Evolutionary conservation across 1,140 invertebrate genomes (phyloP).

Genomic region (Neodiprion lecontei): DNA sequence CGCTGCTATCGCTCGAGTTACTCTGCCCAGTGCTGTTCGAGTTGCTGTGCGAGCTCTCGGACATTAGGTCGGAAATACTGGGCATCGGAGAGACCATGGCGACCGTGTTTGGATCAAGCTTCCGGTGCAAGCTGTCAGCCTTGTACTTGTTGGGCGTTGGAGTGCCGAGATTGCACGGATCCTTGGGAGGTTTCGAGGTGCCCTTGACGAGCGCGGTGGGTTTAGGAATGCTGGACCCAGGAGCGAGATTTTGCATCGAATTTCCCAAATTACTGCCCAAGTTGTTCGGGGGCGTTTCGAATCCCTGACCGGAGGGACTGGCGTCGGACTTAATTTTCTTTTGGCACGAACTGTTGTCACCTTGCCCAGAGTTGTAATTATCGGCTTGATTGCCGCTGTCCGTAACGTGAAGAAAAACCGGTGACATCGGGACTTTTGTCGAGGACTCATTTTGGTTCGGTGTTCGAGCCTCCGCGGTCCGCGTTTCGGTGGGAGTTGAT

Average conservation of each 20-base stretch:
- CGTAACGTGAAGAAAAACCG: background rate
- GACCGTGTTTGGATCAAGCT: slow-evolving; percentile 69
- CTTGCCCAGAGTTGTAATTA: slow-evolving; percentile 17
- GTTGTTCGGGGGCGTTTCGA: background rate
- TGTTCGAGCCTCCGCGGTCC: background rate
- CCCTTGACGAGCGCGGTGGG: slow-evolving; percentile 90
- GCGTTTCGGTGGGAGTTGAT: background rate
- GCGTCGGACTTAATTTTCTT: slow-evolving; percentile 10
- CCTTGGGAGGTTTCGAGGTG: slow-evolving; percentile 71
- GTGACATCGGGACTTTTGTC: background rate
- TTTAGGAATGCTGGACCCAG: slow-evolving; percentile 82
- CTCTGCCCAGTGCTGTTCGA: slow-evolving; percentile 67
- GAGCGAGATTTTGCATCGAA: slow-evolving; percentile 33
- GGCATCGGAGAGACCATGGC: slow-evolving; percentile 81
- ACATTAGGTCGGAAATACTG: slow-evolving; percentile 60
- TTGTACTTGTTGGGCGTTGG: slow-evolving; percentile 45
- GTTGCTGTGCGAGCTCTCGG: slow-evolving; percentile 67
- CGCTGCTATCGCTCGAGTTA: slow-evolving; percentile 72
- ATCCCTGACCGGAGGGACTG: background rate
- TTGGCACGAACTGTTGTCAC: slow-evolving; percentile 15
- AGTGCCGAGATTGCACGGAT: slow-evolving; percentile 39
- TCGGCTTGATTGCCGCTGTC: background rate
- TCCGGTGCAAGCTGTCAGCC: slow-evolving; percentile 47
- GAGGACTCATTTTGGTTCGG: background rate
- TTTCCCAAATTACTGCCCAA: slow-evolving; percentile 43